These are phyloP conservation scores for Bothrops jararaca DNA, from an alignment of 2,113 vertebrate genomes.

Conservation along the genomic window DNA sequence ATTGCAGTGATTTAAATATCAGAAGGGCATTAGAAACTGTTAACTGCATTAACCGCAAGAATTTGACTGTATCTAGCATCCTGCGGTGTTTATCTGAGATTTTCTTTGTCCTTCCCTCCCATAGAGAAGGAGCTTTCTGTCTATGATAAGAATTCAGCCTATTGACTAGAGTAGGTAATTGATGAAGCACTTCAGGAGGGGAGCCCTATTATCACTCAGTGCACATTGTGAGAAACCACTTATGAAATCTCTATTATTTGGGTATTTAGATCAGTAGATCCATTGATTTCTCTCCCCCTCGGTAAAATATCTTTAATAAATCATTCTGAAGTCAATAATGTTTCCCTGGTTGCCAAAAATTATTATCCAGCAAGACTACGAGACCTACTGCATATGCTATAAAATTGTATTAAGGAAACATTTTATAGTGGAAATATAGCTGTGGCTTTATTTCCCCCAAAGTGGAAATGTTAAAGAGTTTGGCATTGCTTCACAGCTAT, in stretches of 20 bases:
- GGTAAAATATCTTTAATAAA: constrained; percentile 53
- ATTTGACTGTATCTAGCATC: constrained; percentile 5
- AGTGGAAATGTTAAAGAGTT: neutral
- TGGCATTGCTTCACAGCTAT: constrained; percentile 21
- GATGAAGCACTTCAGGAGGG: constrained; percentile 39
- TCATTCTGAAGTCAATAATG: constrained; percentile 30
- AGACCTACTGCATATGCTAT: constrained; percentile 13
- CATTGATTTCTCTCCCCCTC: constrained; percentile 40
- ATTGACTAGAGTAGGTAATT: constrained; percentile 38
- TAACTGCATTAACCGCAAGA: neutral
- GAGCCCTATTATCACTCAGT: constrained; percentile 42
- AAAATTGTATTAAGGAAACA: constrained; percentile 24
- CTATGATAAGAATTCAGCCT: constrained; percentile 44
- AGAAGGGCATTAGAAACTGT: constrained; percentile 10
- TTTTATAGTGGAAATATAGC: neutral
- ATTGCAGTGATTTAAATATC: constrained; percentile 43
- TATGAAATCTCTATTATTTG: constrained; percentile 56
- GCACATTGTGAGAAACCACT: constrained; percentile 34
- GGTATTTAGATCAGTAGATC: constrained; percentile 49
- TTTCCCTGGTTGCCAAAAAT: constrained; percentile 32
- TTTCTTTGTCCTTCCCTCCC: constrained; percentile 19
- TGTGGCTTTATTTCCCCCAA: constrained; percentile 18
- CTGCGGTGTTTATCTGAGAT: constrained; percentile 23
- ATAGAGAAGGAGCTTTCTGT: constrained; percentile 27
- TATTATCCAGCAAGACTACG: constrained; percentile 14